phyloP scores from a whole-genome alignment of 2,797 vertebrate species.

The Rhincodon typus region DNA sequence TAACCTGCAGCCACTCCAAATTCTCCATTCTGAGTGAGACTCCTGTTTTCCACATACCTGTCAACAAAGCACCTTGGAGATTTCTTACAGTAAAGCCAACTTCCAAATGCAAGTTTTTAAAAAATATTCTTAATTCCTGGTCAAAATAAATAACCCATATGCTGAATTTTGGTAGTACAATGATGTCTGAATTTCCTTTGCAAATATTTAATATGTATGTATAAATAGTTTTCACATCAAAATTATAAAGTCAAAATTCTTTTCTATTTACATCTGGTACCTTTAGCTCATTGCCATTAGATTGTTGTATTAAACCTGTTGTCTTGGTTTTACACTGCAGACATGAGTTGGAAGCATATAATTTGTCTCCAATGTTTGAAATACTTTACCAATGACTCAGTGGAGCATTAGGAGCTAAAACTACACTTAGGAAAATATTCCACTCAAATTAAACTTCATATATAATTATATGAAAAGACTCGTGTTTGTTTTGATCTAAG shows the following conservation, averaged over 20 bases:
- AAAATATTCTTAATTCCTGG: not conserved
- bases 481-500: not conserved
- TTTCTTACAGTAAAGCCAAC: not conserved
- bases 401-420: not conserved
- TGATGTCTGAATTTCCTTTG: not conserved
- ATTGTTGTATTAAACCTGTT: not conserved
- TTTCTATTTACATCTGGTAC: not conserved
- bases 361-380: not conserved
- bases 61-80: not conserved
- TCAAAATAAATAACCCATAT: not conserved
- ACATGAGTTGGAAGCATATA: not conserved
- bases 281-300: not conserved
- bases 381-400: not conserved
- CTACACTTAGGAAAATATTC: not conserved
- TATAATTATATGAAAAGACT: not conserved
- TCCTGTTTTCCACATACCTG: not conserved
- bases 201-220: not conserved
- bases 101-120: not conserved
- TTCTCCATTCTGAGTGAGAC: too few relatives aligned
- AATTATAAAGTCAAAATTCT: constrained; percentile 1
- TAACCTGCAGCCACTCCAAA: not conserved
- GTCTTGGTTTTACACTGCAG: not conserved
- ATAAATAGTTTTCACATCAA: not conserved
- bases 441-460: not conserved
- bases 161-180: not conserved